Evolutionary conservation across 2,113 vertebrate species (phyloP), one percentile per base, ranked within the genome.

Genomic region (Aldabrachelys gigantea): DNA sequence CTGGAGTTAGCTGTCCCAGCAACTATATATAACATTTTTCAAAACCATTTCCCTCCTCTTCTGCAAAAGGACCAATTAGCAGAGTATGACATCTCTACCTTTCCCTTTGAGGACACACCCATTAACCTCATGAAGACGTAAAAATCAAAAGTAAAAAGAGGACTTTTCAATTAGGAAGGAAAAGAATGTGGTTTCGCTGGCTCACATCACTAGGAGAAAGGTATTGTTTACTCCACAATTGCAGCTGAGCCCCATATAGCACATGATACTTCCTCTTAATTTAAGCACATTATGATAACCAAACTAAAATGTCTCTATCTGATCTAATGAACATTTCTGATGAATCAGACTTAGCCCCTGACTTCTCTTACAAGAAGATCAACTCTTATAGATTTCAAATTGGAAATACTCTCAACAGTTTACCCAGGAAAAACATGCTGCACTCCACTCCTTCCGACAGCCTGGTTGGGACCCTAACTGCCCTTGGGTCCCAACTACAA

Each of bases 291-390:
- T 82, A 93, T 21, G 62, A 35, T 44, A 82, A 35, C 79, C 41
- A 79, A 91, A 93, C 25, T 88, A 88, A 86, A 84, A 94, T 86
- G 90, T 94, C 75, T 91, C 65, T 92, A 38, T 86, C 90, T 86
- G 54, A 22, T 84, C 87, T 89, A 83, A 94, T 82, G 89, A 92
- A 95, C 82, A 88, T 85, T 96, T 93, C 49, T 88, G 81, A 92
- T 25, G 79, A 27, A 31, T 8, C 65, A 95, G 80, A 91, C 12
- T 50, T 88, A 89, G 62, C 38, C 1, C 1, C 35, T 88, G 62
- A 22, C 10, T 93, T 88, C 89, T 84, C 90, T 92, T 56, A 56
- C 6, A 94, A 89, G 29, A 78, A 11, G 7, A 88, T 50, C 29
- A 89, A 91, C 90, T 80, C 10, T 13, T 53, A 53, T 31, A 86